Evolutionary conservation across 2,797 vertebrate genomes (phyloP), one percentile per base, ranked within the genome.

Genomic region (Podarcis lilfordi): DNA sequence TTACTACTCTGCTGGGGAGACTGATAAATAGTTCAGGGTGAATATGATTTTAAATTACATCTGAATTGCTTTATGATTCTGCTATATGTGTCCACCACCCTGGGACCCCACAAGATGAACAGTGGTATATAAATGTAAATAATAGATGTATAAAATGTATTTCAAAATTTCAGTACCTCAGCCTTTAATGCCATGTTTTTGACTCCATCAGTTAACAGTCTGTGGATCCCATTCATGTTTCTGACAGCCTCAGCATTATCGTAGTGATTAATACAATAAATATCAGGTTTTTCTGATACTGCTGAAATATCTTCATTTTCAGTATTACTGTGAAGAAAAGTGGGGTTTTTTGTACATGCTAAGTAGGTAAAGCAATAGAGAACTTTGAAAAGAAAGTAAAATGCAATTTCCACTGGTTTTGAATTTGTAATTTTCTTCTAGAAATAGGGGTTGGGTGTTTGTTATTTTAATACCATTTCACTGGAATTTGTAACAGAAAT

Each of bases 261-360:
- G 0, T 98, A 99, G 89, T 96, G 98, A 76, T 97, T 98, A 95
- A 99, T 93, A 0, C 98, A 98, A 88, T 98, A 99, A 76, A 99
- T 98, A 93, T 98, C 98, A 92, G 98, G 98, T 87, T 98, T 98
- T 88, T 97, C 98, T 85, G 98, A 98, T 96, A 99, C 93, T 0
- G 98, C 98, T 91, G 98, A 97, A 90, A 98, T 98, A 90, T 99
- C 98, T 61, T 99, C 98, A 50, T 99, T 98, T 81, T 98, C 98
- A 80, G 98, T 98, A 88, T 89, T 96, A 89, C 92, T 95, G 93
- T 66, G 86, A 84, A 87, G 92, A 89, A 91, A 93, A 74, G 93
- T 75, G 40, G 23, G 93, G 87, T 32, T 15, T 82, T 94, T 83
- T 90, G 75, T 85, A 76, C 77, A 45, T 11, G 81, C 74, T 86